Conservation (phyloP, 2,888 invertebrate species). For the Drosophila bunnanda region DNA sequence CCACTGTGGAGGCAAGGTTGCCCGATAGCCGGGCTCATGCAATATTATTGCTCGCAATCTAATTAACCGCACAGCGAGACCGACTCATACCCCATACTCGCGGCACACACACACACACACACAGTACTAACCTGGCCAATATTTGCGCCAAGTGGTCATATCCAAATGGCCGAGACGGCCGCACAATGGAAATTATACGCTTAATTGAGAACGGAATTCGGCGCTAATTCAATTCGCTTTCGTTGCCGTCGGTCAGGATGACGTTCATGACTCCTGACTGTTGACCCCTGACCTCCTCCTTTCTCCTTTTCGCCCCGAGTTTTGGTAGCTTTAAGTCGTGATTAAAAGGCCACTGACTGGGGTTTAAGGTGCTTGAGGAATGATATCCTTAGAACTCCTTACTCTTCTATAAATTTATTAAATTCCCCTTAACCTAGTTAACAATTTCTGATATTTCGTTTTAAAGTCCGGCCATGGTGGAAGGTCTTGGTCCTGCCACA, state of each 20-base stretch:
- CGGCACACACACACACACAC: not conserved
- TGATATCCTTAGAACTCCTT: no score
- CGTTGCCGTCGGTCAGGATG: slow-evolving; percentile 13
- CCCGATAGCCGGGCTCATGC: slow-evolving; percentile 43
- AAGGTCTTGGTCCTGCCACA: not conserved
- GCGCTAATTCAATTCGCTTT: slow-evolving; percentile 68
- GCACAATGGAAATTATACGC: slow-evolving; percentile 56
- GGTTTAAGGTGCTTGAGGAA: not conserved
- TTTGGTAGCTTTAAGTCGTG: slow-evolving; percentile 7
- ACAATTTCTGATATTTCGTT: not conserved
- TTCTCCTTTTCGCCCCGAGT: not conserved
- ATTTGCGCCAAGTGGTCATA: slow-evolving; percentile 40
- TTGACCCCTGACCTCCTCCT: not conserved
- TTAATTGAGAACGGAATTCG: slow-evolving; percentile 71
- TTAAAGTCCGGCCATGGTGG: not conserved
- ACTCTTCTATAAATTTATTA: not conserved
- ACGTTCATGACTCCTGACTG: not conserved
- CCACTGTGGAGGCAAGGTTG: slow-evolving; percentile 16
- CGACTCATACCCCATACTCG: not conserved
- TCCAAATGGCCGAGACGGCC: slow-evolving; percentile 30
- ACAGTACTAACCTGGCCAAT: slow-evolving; percentile 34
- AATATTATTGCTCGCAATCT: slow-evolving; percentile 75
- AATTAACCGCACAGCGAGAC: slow-evolving; percentile 62
- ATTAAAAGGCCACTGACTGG: not conserved
- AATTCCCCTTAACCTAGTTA: not conserved